A percentile compares a stretch with the other conserved stretches of the same genome.
Evolutionary conservation across 2,113 vertebrate genomes (phyloP).

Genomic region (Ranitomeya variabilis): DNA sequence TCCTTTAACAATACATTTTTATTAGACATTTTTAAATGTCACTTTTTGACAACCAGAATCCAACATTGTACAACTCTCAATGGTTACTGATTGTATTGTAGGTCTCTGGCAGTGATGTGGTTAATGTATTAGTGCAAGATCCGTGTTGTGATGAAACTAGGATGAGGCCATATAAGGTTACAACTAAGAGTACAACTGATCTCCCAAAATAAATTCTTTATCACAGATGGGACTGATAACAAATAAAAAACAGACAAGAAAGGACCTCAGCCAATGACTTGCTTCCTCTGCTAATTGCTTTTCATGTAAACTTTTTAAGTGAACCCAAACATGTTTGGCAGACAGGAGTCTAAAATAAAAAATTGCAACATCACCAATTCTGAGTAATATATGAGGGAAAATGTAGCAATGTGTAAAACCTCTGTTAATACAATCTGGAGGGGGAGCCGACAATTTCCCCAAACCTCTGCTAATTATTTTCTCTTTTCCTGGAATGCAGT

Average conservation of each 20-base stretch:
- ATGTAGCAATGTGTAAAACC: neutral
- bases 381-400: neutral
- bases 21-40: neutral
- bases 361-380: neutral
- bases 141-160: constrained; percentile 60
- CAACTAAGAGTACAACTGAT: constrained; percentile 52
- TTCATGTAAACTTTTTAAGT: constrained; percentile 44
- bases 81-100: neutral
- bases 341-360: neutral
- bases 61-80: neutral
- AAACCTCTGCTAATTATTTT: neutral
- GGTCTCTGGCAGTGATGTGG: neutral
- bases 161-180: constrained; percentile 53
- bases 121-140: constrained; percentile 50
- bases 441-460: neutral
- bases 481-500: neutral
- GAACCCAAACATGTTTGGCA: constrained; percentile 48
- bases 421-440: neutral
- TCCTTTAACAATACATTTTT: too few species aligned
- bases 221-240: constrained; percentile 26
- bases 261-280: constrained; percentile 1
- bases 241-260: constrained; percentile 31
- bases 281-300: constrained; percentile 33
- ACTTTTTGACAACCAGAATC: neutral
- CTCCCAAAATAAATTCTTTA: constrained; percentile 38